Evolutionary conservation across 2,113 vertebrate genomes (phyloP).

Genomic region (Lanius ludovicianus): DNA sequence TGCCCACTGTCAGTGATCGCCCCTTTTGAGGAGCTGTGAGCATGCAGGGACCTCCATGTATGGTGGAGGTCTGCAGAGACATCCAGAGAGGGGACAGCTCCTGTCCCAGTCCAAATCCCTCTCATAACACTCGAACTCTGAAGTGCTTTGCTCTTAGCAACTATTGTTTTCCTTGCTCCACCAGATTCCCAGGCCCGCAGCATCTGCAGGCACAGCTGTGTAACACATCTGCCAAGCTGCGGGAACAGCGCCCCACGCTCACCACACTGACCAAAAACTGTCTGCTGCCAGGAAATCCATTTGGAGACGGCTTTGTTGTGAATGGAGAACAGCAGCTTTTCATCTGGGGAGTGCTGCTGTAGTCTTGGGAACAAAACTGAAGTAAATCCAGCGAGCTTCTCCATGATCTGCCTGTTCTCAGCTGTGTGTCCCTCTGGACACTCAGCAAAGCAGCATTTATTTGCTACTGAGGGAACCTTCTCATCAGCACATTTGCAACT

Average conservation of each 20-base stretch:
- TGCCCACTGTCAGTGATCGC: fast-evolving
- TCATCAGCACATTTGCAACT: neutral
- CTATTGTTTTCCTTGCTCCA: neutral
- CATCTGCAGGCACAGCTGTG: constrained; percentile 3
- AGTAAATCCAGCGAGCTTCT: neutral
- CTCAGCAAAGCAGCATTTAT: neutral
- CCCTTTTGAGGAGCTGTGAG: fast-evolving
- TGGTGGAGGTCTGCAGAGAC: neutral
- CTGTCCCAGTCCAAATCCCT: neutral
- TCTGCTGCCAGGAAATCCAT: neutral
- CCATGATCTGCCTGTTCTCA: neutral
- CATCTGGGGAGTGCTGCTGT: neutral
- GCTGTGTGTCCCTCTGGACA: neutral
- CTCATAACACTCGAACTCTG: neutral
- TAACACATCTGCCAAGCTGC: neutral
- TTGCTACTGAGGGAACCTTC: neutral
- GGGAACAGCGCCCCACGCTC: neutral
- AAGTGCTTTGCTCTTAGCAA: neutral
- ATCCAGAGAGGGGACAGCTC: neutral
- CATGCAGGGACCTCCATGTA: fast-evolving
- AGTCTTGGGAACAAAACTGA: neutral
- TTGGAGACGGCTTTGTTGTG: neutral
- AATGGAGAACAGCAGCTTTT: neutral
- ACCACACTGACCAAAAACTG: neutral
- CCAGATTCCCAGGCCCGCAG: neutral